These are phyloP conservation scores for Xiphophorus maculatus DNA, from an alignment of 2,113 vertebrate genomes.

Conservation along the genomic window DNA sequence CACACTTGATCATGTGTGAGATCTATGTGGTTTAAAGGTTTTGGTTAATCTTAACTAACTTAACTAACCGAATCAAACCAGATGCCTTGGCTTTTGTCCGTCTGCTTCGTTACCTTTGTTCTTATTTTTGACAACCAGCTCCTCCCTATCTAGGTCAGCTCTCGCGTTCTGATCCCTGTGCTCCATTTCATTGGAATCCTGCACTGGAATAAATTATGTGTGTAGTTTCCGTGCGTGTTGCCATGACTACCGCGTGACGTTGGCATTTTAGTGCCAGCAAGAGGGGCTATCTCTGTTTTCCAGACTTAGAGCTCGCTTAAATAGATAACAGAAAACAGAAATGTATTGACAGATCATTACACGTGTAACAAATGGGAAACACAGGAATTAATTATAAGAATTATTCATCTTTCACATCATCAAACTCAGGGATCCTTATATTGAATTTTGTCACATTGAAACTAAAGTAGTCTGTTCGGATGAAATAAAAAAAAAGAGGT, in stretches of 20 bases:
- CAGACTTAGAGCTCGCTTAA: slow-evolving; percentile 20
- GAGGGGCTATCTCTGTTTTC: slow-evolving; percentile 34
- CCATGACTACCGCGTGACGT: slow-evolving; percentile 60
- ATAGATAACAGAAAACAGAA: slow-evolving; percentile 1
- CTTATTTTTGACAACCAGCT: slow-evolving; percentile 26
- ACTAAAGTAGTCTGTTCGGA: not conserved
- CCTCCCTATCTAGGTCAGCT: slow-evolving; percentile 66
- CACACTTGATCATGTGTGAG: too few relatives aligned
- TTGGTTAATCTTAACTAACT: not conserved
- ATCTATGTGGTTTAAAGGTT: too few relatives aligned
- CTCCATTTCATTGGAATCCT: slow-evolving; percentile 45
- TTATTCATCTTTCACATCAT: not conserved
- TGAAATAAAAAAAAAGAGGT: too few relatives aligned
- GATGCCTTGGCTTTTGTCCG: not conserved
- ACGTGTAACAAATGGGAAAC: not conserved
- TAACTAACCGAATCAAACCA: not conserved
- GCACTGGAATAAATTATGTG: slow-evolving; percentile 53
- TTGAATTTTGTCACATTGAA: not conserved
- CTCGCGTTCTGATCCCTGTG: slow-evolving; percentile 59
- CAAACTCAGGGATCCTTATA: not conserved
- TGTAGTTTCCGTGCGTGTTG: slow-evolving; percentile 51
- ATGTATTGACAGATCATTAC: slow-evolving; percentile 4
- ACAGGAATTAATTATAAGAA: not conserved
- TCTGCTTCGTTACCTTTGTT: slow-evolving; percentile 1
- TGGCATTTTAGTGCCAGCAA: slow-evolving; percentile 26